Evolutionary conservation across 64 coral and sea anemone species (phyloP), one percentile per base, ranked within the genome.

Genomic region (Stichodactyla mertensii): DNA sequence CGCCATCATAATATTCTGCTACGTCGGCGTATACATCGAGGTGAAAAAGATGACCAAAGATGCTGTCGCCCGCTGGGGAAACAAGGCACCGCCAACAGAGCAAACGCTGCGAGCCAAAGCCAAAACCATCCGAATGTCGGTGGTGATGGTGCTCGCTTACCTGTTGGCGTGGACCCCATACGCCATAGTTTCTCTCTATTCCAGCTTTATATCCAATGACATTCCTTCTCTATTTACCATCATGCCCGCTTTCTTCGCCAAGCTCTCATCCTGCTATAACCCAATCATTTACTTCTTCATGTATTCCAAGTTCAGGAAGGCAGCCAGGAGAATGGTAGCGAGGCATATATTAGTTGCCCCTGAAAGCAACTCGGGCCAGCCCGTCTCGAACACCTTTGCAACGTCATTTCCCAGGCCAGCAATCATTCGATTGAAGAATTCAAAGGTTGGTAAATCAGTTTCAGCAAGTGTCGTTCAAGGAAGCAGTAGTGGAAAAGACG

Each of bases 201-300:
- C 89, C 36, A 88, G 89, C 52, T 92, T 81, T 12, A 53, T 85
- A 26, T 16, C 77, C 51, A 61, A 86, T 27, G 77, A 70, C 77
- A 52, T 92, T 26, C 11, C 82, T 10, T n/a, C 54, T 54, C 9
- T 83, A 18, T 10, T 57, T 3, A 90, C 55, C 12, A 78, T 78
- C 54, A 52, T 89, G 8, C 93, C 93, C 18, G 77, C 93, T 0
- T 11, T 92, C 10, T 19, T 95, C 16, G 93, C 93, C 0, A 95
- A 95, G 66, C 82, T 84, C 12, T 92, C 89, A 0, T 86, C 82
- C 56, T 24, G 67, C 51, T 95, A 87, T 69, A 95, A 95, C 61
- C 89, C 93, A 15, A 57, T 95, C 26, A 89, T 95, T 58, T 95
- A 92, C 51, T 92, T 95, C 26, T 95, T 95, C 53, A 86, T 79